A percentile compares a stretch with the other conserved stretches of the same genome.
Evolutionary conservation across 2,113 vertebrate species (phyloP).

Genomic region (Telmatochromis brachygnathus): DNA sequence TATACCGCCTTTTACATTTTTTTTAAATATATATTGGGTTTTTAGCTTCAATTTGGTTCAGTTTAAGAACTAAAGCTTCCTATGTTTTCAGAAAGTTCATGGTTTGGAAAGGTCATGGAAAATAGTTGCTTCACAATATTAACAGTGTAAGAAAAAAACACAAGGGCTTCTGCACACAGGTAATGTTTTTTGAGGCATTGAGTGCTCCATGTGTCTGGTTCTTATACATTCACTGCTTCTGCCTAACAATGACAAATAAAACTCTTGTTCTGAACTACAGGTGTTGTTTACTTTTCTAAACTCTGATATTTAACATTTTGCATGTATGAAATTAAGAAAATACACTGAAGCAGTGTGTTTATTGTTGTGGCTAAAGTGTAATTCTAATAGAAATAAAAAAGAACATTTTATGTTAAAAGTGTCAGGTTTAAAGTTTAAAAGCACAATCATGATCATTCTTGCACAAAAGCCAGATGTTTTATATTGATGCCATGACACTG

Average conservation of each 20-base stretch:
- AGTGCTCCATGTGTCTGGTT: background rate
- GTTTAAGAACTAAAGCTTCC: background rate
- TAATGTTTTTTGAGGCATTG: background rate
- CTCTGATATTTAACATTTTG: background rate
- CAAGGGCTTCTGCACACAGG: background rate
- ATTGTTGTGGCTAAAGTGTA: background rate
- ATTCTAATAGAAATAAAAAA: background rate
- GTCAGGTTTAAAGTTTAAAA: background rate
- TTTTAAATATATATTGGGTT: rapidly evolving
- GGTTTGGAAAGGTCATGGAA: background rate
- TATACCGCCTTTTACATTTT: background rate
- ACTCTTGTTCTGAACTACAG: background rate
- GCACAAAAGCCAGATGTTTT: background rate
- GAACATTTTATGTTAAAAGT: background rate
- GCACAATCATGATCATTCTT: background rate
- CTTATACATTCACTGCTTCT: background rate
- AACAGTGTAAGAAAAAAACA: background rate
- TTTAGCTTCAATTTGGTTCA: background rate
- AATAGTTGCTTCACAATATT: background rate
- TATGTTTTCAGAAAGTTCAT: background rate
- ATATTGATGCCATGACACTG: background rate
- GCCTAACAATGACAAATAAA: background rate
- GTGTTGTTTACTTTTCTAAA: background rate
- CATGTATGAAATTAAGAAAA: background rate
- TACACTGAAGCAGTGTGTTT: background rate